Evolutionary conservation across 2,113 vertebrate genomes (phyloP).

Genomic region (Sprattus sprattus): DNA sequence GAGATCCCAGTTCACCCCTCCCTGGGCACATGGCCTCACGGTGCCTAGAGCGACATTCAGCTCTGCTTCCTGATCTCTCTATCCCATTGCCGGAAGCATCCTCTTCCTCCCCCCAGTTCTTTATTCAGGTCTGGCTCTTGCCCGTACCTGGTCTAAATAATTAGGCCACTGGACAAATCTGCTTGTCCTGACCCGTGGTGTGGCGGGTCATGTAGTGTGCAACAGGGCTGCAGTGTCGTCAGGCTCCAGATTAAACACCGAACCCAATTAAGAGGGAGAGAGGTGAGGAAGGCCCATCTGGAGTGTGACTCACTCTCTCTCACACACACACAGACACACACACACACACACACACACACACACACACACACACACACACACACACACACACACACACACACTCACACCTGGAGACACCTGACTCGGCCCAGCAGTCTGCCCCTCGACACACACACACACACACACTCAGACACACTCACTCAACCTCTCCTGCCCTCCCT

Average conservation of each 20-base stretch:
- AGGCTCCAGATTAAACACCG: slow-evolving; percentile 36
- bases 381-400: too few species aligned
- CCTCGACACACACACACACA: background rate
- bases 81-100: slow-evolving; percentile 17
- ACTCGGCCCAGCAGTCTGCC: slow-evolving; percentile 23
- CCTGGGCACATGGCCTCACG: background rate
- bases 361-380: slow-evolving; percentile 25
- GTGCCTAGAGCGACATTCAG: background rate
- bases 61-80: background rate
- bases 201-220: background rate
- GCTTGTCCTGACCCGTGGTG: background rate
- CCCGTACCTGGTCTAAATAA: background rate
- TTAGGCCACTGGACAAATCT: background rate
- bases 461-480: background rate
- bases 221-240: slow-evolving; percentile 16
- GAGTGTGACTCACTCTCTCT: slow-evolving; percentile 10
- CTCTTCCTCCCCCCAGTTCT: background rate
- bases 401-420: slow-evolving; percentile 16
- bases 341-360: slow-evolving; percentile 23
- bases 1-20: background rate
- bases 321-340: slow-evolving; percentile 28
- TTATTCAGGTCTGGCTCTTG: background rate
- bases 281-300: slow-evolving; percentile 22
- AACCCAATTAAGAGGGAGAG: slow-evolving; percentile 20
- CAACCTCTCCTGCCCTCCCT: background rate